phyloP scores from a whole-genome alignment of 35 echinoderm and acorn worm species.

The Hemicentrotus pulcherrimus region DNA sequence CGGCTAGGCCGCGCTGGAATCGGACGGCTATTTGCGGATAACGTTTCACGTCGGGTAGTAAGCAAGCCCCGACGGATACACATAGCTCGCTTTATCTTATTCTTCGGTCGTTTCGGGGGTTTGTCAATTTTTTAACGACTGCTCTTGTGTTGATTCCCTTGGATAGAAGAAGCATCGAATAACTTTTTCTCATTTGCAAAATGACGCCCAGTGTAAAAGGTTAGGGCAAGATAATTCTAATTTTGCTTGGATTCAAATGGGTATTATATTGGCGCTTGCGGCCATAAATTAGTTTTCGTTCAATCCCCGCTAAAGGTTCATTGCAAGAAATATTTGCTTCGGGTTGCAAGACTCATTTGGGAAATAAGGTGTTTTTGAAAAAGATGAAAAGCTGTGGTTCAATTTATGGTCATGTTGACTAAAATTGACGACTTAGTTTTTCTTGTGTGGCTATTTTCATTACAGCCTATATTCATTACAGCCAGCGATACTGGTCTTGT shows the following conservation, averaged over 20 bases:
- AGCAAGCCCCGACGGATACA: background rate
- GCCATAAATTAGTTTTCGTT: constrained; percentile 18
- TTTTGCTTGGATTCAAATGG: background rate
- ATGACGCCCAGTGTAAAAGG: background rate
- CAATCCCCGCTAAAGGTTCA: background rate
- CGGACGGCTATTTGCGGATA: constrained; percentile 9
- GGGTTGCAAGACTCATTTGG: background rate
- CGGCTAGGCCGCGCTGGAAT: background rate
- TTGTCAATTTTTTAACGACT: background rate
- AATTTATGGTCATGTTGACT: background rate
- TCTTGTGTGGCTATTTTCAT: background rate
- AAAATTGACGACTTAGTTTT: background rate
- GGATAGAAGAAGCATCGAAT: background rate
- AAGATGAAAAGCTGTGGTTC: background rate
- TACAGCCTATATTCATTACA: background rate
- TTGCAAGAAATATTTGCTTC: background rate
- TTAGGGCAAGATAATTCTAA: background rate
- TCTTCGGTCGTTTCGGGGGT: background rate
- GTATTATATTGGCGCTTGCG: background rate
- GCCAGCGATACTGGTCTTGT: background rate
- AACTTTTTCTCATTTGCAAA: constrained; percentile 3
- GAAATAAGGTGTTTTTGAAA: background rate
- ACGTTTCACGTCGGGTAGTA: background rate
- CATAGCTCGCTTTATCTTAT: background rate
- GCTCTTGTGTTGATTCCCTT: background rate